Conservation (phyloP, 2,113 vertebrate genomes). For the Spheniscus mendiculus region DNA sequence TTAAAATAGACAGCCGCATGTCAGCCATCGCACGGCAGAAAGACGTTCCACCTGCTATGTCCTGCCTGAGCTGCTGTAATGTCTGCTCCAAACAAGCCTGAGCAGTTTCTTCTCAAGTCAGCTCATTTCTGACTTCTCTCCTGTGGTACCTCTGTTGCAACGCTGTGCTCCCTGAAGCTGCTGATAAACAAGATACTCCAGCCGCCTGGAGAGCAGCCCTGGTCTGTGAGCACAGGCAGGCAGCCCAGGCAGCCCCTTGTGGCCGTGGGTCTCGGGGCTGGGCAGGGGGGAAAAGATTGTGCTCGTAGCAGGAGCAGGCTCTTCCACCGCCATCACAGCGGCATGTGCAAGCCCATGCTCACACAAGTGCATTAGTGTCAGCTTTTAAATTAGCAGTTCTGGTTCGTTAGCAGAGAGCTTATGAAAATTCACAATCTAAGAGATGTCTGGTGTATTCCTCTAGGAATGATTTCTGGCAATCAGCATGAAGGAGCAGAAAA, state of each 20-base stretch:
- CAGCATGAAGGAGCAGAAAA: background rate
- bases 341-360: accelerated
- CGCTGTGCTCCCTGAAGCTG: background rate
- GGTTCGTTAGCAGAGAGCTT: background rate
- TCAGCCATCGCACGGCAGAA: background rate
- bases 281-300: background rate
- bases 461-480: background rate
- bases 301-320: background rate
- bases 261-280: background rate
- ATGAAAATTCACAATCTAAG: background rate
- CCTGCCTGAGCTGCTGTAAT: background rate
- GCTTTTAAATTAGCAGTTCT: background rate
- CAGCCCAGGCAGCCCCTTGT: background rate
- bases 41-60: background rate
- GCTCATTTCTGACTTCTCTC: background rate
- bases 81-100: background rate
- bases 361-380: background rate
- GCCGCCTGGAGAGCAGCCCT: background rate
- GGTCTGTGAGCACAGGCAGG: background rate
- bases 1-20: background rate
- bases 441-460: background rate
- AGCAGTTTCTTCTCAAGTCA: background rate
- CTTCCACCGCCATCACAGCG: accelerated
- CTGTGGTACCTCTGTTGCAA: background rate
- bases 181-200: accelerated